A percentile compares a stretch with the other conserved stretches of the same genome.
phyloP scores from a whole-genome alignment of 2,797 vertebrate genomes.

The Knipowitschia caucasica region DNA sequence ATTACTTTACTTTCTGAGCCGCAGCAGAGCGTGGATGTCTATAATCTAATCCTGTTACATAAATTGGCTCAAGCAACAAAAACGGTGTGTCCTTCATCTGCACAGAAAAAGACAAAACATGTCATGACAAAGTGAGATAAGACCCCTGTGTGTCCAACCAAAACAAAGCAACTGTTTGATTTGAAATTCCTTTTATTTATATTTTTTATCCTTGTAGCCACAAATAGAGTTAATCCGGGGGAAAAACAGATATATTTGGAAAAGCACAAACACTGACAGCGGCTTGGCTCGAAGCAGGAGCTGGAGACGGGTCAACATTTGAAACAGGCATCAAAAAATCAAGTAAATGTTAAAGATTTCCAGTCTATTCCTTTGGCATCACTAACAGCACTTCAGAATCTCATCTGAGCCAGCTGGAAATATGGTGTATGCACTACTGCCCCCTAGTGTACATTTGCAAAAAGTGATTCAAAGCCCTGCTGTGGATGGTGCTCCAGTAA shows the following conservation, averaged over 20 bases:
- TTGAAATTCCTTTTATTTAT: constrained; percentile 36
- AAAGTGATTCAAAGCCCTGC: background rate
- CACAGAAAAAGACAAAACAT: constrained; percentile 10
- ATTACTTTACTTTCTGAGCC: background rate
- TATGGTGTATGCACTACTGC: constrained; percentile 56
- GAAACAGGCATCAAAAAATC: constrained; percentile 35
- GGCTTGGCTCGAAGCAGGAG: constrained; percentile 21
- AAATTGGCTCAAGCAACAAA: background rate
- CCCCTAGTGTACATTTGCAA: constrained; percentile 59
- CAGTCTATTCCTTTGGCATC: constrained; percentile 34
- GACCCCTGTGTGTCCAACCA: constrained; percentile 11
- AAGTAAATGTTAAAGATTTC: constrained; percentile 42
- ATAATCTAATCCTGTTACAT: constrained; percentile 1
- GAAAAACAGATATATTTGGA: constrained; percentile 33
- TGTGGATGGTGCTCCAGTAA: background rate
- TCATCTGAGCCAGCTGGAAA: constrained; percentile 21
- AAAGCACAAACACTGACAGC: constrained; percentile 27
- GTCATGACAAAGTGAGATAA: background rate
- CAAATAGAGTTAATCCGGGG: constrained; percentile 44
- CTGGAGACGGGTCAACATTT: constrained; percentile 41
- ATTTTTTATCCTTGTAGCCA: constrained; percentile 41
- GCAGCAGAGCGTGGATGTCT: background rate
- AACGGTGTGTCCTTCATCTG: constrained; percentile 4
- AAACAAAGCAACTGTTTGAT: constrained; percentile 49
- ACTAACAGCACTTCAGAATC: constrained; percentile 13